Conservation (phyloP, 2,888 invertebrate genomes). For the Ophioninae sp. region DNA sequence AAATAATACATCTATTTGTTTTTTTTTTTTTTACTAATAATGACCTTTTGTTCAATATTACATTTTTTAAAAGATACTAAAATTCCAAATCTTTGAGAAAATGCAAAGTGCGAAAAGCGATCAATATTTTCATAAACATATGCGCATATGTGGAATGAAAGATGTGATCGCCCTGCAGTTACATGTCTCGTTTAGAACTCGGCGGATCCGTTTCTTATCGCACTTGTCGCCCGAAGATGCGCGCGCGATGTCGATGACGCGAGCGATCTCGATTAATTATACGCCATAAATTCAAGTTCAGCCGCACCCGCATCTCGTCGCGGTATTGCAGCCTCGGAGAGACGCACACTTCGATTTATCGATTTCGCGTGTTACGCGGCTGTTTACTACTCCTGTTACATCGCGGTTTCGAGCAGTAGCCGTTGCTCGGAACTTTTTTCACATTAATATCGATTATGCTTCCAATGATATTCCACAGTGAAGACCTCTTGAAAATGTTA, state of each 20-base stretch:
- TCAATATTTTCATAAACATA: background rate
- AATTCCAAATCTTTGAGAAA: background rate
- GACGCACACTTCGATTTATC: conserved; percentile 69
- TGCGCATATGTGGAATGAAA: background rate
- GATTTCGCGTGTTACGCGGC: conserved; percentile 62
- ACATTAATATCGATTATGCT: background rate
- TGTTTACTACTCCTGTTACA: conserved; percentile 29
- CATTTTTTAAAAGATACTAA: background rate
- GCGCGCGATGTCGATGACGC: background rate
- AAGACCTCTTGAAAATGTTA: too few species aligned
- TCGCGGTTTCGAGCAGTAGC: conserved; percentile 1
- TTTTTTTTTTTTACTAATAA: too few species aligned
- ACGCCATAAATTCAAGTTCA: conserved; percentile 70
- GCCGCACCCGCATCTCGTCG: conserved; percentile 60
- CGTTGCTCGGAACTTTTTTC: conserved; percentile 24
- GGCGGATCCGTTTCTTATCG: conserved; percentile 5
- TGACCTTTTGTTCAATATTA: background rate
- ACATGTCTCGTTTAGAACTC: background rate
- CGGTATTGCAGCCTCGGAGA: conserved; percentile 45
- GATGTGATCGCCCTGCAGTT: background rate
- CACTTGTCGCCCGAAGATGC: conserved; percentile 11
- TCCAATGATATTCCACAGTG: too few species aligned
- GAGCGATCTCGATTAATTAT: conserved; percentile 66
- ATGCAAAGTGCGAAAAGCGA: too few species aligned
- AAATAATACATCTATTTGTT: too few species aligned